Evolutionary conservation across 92 coral and sea anemone species (phyloP).

Genomic region (Phenganax marumi): DNA sequence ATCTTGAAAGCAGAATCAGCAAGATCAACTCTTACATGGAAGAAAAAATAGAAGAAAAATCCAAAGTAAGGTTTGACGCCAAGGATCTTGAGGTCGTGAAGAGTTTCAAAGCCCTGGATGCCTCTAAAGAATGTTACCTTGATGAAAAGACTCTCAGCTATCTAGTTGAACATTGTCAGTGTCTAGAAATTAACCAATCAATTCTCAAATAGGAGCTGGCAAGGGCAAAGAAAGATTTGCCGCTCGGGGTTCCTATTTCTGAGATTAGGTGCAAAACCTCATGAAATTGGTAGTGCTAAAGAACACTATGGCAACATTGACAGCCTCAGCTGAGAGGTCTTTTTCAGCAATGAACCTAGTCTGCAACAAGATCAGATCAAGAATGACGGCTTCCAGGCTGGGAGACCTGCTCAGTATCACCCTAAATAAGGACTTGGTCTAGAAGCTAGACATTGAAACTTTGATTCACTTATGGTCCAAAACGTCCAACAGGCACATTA

Average conservation of each 20-base stretch:
- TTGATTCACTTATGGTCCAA: conserved; percentile 19
- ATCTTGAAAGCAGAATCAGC: conserved; percentile 22
- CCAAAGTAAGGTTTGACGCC: conserved; percentile 24
- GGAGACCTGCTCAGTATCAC: conserved; percentile 31
- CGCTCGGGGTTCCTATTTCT: conserved; percentile 26
- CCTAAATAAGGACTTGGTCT: conserved; percentile 18
- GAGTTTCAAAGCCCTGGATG: conserved; percentile 30
- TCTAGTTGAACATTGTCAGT: conserved; percentile 20
- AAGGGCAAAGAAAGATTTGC: conserved; percentile 33
- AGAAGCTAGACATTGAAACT: conserved; percentile 19
- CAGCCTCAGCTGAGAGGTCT: conserved; percentile 26
- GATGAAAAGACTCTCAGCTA: conserved; percentile 9
- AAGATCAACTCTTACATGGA: conserved; percentile 28
- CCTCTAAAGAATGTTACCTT: conserved; percentile 35
- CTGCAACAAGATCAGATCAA: conserved; percentile 41
- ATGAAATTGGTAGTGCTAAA: conserved; percentile 19
- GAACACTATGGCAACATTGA: background rate
- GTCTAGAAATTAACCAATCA: conserved; percentile 21
- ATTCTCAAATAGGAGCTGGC: conserved; percentile 27
- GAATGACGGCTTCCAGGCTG: conserved; percentile 30
- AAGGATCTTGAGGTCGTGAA: conserved; percentile 1
- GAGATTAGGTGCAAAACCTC: conserved; percentile 25
- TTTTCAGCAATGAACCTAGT: conserved; percentile 33
- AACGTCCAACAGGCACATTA: conserved; percentile 22
- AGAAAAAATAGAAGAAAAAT: conserved; percentile 26